These are phyloP conservation scores for Artemisiospiza belli DNA, from an alignment of 2,113 vertebrate genomes.

Conservation along the genomic window DNA sequence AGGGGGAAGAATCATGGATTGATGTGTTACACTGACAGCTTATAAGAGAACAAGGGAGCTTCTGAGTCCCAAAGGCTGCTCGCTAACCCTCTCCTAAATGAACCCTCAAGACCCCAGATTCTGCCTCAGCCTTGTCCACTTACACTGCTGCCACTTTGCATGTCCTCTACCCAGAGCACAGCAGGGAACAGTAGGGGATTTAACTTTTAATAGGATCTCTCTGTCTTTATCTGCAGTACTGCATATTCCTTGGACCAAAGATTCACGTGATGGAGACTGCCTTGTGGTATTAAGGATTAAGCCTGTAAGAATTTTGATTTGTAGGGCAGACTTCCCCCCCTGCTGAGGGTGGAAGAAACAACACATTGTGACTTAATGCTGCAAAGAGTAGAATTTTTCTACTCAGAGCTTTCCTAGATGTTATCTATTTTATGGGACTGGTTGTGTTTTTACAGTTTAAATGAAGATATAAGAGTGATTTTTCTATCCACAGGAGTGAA, in stretches of 20 bases:
- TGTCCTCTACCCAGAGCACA: not conserved
- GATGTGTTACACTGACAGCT: not conserved
- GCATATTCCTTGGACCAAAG: not conserved
- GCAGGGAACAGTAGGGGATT: not conserved
- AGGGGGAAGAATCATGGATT: not conserved
- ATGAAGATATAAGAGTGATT: not conserved
- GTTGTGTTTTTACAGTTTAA: not conserved
- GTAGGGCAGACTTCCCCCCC: not conserved
- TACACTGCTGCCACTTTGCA: not conserved
- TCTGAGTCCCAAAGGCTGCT: not conserved
- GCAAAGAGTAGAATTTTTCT: not conserved
- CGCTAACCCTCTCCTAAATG: not conserved
- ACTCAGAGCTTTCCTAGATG: not conserved
- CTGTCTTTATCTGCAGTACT: not conserved
- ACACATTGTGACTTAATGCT: not conserved
- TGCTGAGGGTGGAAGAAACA: not conserved
- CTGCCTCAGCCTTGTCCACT: not conserved
- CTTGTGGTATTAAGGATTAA: not conserved
- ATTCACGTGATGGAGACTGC: not conserved
- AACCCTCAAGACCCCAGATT: not conserved
- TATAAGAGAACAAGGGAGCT: not conserved
- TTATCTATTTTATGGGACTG: not conserved
- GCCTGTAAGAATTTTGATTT: not conserved
- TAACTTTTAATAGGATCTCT: not conserved
- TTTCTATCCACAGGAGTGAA: not conserved